Conservation (phyloP, 2,797 vertebrate species). For the Halcyon badia region DNA sequence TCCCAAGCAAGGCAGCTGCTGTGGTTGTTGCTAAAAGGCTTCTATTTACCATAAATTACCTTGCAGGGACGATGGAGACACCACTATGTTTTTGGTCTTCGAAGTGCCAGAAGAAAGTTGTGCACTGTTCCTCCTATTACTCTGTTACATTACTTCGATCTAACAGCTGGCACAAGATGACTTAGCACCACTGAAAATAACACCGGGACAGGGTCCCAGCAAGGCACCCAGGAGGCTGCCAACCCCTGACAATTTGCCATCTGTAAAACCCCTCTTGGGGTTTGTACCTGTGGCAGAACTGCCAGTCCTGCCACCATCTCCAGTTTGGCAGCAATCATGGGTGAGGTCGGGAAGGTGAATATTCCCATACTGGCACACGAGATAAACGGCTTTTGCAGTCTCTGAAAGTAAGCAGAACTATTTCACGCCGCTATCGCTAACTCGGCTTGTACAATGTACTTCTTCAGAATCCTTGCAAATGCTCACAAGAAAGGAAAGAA, state of each 20-base stretch:
- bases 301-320: not conserved
- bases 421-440: not conserved
- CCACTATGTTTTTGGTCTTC: not conserved
- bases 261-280: not conserved
- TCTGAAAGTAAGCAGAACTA: not conserved
- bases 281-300: not conserved
- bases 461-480: not conserved
- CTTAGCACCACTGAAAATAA: conserved; percentile 44
- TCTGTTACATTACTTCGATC: not conserved
- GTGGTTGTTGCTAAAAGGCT: not conserved
- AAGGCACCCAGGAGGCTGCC: not conserved
- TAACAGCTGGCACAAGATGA: conserved; percentile 1
- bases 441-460: not conserved
- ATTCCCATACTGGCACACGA: not conserved
- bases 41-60: not conserved
- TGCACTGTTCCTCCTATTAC: not conserved
- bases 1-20: not conserved
- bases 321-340: not conserved
- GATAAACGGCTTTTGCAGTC: not conserved
- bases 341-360: not conserved
- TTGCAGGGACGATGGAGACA: not conserved
- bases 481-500: not conserved
- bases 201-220: not conserved
- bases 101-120: not conserved
- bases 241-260: not conserved